Base-by-base conservation (phyloP, 2,888 invertebrate genomes). In the Strigamia transsilvanica region DNA sequence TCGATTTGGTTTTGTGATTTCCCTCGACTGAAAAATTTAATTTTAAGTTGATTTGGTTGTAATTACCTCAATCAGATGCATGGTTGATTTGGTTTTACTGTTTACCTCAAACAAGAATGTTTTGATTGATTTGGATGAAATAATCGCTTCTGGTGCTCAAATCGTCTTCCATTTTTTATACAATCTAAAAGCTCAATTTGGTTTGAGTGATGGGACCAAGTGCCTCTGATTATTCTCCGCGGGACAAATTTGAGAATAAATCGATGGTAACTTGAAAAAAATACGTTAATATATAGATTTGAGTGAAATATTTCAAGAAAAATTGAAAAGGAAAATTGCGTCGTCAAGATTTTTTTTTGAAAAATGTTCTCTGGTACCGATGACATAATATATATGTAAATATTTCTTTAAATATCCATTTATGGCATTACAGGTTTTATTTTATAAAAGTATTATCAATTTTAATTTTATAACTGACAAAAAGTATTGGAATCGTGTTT, bases 401-500 rank as follows among this genome's bases (percentile, higher is more conserved):
- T 73, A 73, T 27, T 32, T 73, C 7, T 73, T 27, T 27, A 73
- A 73, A 73, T 73, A 73, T 73, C 73, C 73, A 73, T 23, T 10
- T 73, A 73, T 73, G 73, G 73, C 73, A 73, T 73, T 73, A 73
- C 73, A 73, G 73, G 73, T 73, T 66, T 73, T 73, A 73, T 73
- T 32, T 73, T 73, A 73, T 73, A 7, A 73, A 66, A 73, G 73
- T 73, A 73, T 73, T 73, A 73, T 32, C 32, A 13, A 32, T 61
- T 73, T 13, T 32, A 73, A 32, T 27, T 73, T 73, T 73, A 73
- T 73, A 73, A 73, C 73, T 73, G 21, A 9, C 56, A 18, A 56
- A 56, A 18, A 32, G 73, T 27, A 73, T 73, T 73, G 27, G 73
- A 15, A 27, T 73, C 73, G 32, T 73, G 73, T 73, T 73, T 10